A percentile compares a stretch with the other conserved stretches of the same genome.
Evolutionary conservation across 2,888 invertebrate genomes (phyloP).

Genomic region (Rapana venosa): DNA sequence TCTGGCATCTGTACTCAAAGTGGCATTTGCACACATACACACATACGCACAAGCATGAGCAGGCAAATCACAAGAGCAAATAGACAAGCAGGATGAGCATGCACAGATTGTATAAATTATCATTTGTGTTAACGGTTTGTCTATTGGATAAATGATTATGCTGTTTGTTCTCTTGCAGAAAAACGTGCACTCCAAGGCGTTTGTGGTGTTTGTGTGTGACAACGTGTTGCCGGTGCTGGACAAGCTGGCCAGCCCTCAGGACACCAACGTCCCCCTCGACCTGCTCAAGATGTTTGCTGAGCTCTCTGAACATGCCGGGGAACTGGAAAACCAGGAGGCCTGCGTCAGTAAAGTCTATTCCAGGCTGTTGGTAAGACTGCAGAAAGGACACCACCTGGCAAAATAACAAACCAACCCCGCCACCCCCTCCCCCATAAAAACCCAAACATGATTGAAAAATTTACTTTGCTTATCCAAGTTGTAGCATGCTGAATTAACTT

Average conservation of each 20-base stretch:
- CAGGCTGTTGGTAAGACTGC: slow-evolving; percentile 84
- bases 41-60: too few species aligned
- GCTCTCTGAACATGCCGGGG: slow-evolving; percentile 87
- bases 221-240: slow-evolving; percentile 86
- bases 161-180: slow-evolving; percentile 81
- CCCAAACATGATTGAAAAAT: too few species aligned
- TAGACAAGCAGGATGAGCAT: background rate
- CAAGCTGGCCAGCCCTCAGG: slow-evolving; percentile 62
- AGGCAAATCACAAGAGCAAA: too few species aligned
- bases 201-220: slow-evolving; percentile 90
- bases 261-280: slow-evolving; percentile 83
- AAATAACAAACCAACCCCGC: too few species aligned
- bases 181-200: slow-evolving; percentile 90
- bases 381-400: too few species aligned
- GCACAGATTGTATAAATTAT: background rate
- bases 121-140: slow-evolving; percentile 11
- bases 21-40: too few species aligned
- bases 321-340: slow-evolving; percentile 86
- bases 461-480: too few species aligned
- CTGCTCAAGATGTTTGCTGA: slow-evolving; percentile 92
- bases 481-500: too few species aligned
- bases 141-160: slow-evolving; percentile 50
- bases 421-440: too few species aligned
- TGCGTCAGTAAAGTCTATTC: slow-evolving; percentile 88
- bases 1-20: too few species aligned